Base-by-base conservation (phyloP, 2,113 vertebrate genomes). In the Lophius piscatorius region DNA sequence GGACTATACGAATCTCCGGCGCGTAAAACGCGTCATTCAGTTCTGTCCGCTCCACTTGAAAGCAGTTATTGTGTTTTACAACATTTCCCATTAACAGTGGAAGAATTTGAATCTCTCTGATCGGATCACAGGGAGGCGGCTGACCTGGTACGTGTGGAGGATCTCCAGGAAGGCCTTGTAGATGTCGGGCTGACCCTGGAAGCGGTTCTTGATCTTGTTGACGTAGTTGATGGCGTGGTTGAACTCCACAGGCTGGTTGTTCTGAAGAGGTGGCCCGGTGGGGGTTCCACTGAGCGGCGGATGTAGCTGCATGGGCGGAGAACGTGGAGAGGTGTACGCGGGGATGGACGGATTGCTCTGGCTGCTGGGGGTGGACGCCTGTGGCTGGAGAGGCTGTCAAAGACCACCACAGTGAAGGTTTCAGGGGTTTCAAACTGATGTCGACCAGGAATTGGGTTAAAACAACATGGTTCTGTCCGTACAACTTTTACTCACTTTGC, bases 141-240 rank as follows among this genome's bases (percentile, higher is more conserved):
- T 93, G 50, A 94, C 97, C 94, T 99, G 97, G 48, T 99, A 99
- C 0, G 96, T 99, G 74, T 99, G 97, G 76, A 99, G 93, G 76
- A 99, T 99, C 90, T 99, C 97, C 86, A 99, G 88, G 82, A 99
- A 99, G 18, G 97, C 95, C 86, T 99, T 99, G 84, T 99, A 99
- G 88, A 99, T 99, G 83, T 98, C 96, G 1, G 97, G 97, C 76
- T 99, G 97, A 13, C 96, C 97, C 89, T 99, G 97, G 89, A 99
- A 99, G 23, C 97, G 94, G 69, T 99, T 99, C 87, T 99, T 99
- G 84, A 99, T 99, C 91, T 99, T 99, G 90, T 99, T 99, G 88
- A 99, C 97, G 4, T 99, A 99, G 91, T 98, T 99, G 89, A 99
- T 99, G 83, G 97, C 97, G 5, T 99, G 97, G 81, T 99, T 99